A percentile compares a stretch with the other conserved stretches of the same genome.
phyloP scores from a whole-genome alignment of 2,888 invertebrate species.

The Scaptomyza parva region DNA sequence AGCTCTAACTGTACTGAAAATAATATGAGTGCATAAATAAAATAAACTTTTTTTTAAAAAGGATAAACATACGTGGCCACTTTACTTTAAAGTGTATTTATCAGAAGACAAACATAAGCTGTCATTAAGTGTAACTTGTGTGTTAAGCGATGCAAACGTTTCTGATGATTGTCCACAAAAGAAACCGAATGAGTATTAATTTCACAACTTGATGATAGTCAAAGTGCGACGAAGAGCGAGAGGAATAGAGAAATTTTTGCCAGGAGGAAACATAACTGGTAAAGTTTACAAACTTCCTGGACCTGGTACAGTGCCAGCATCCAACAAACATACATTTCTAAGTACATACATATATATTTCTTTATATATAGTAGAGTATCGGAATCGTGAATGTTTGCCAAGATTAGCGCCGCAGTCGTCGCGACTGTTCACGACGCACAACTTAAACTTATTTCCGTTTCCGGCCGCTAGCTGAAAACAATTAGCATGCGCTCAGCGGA shows the following conservation, averaged over 20 bases:
- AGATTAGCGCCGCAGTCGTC: conserved; percentile 53
- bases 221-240: conserved; percentile 18
- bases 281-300: conserved; percentile 36
- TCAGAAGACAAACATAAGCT: neutral
- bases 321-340: conserved; percentile 3
- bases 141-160: neutral
- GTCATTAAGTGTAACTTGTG: no score
- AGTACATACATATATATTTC: neutral
- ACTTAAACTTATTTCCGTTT: conserved; percentile 73
- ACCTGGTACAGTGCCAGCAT: neutral
- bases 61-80: no score
- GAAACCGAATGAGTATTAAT: conserved; percentile 17
- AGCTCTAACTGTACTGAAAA: no score
- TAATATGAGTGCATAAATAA: no score
- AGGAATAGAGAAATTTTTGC: conserved; percentile 23
- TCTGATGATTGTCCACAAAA: neutral
- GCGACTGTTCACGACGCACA: conserved; percentile 49
- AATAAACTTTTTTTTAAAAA: no score
- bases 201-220: conserved; percentile 25
- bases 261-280: conserved; percentile 50
- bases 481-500: conserved; percentile 57
- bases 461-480: conserved; percentile 66
- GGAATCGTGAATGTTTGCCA: conserved; percentile 39
- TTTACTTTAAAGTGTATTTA: no score
- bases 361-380: conserved; percentile 3